These are phyloP conservation scores for Donacobius atricapilla DNA, from an alignment of 2,113 vertebrate genomes.

Conservation along the genomic window DNA sequence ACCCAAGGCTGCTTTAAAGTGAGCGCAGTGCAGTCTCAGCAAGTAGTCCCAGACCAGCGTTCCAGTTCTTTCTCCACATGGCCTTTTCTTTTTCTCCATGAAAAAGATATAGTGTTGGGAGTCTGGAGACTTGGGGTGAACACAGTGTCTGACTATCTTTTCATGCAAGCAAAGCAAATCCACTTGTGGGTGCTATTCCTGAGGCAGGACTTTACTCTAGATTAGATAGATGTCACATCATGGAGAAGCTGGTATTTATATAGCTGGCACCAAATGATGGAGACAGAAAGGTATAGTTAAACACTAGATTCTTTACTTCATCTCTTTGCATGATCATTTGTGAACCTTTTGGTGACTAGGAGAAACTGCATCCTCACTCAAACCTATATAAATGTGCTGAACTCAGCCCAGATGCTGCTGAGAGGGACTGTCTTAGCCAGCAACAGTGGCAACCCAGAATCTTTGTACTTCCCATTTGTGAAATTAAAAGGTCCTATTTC, in stretches of 20 bases:
- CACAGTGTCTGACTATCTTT: not conserved
- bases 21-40: not conserved
- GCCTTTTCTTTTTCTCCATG: not conserved
- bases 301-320: not conserved
- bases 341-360: not conserved
- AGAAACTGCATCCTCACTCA: not conserved
- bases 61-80: not conserved
- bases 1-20: not conserved
- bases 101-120: not conserved
- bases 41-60: not conserved
- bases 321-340: not conserved
- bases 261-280: not conserved
- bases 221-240: not conserved
- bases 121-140: not conserved
- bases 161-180: not conserved
- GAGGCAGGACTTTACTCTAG: not conserved
- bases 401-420: not conserved
- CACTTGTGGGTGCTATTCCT: not conserved
- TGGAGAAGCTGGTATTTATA: not conserved
- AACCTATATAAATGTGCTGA: not conserved
- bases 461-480: conserved; percentile 3
- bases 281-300: not conserved
- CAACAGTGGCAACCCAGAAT: not conserved
- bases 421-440: not conserved
- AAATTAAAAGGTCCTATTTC: not conserved